These are phyloP conservation scores for Meandrusa payeni DNA, from an alignment of 2,888 invertebrate genomes.

Conservation along the genomic window DNA sequence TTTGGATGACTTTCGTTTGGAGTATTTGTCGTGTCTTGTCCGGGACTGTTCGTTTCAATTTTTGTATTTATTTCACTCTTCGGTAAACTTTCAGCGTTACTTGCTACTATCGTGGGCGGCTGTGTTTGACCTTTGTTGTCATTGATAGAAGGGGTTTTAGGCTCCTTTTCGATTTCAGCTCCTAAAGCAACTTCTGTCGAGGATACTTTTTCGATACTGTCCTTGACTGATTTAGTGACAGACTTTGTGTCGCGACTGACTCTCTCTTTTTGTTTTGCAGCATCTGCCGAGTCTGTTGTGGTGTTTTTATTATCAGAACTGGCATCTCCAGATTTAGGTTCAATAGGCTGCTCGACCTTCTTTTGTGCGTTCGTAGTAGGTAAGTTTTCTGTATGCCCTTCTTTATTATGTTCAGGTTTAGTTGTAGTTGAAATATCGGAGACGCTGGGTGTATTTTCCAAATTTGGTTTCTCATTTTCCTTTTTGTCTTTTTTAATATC, in stretches of 20 bases:
- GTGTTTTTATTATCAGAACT: neutral
- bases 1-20: neutral
- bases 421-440: slow-evolving; percentile 1
- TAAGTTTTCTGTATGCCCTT: neutral
- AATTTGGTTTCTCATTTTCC: neutral
- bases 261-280: slow-evolving; percentile 8
- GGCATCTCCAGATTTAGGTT: neutral
- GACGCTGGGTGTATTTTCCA: no score
- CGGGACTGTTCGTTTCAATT: neutral
- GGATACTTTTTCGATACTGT: neutral
- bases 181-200: neutral
- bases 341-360: neutral
- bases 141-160: neutral
- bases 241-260: slow-evolving; percentile 7
- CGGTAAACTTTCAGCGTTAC: slow-evolving; percentile 19
- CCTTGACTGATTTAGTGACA: neutral
- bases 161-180: neutral
- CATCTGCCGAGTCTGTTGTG: neutral
- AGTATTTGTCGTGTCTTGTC: neutral
- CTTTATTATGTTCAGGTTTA: neutral
- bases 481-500: neutral
- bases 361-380: neutral
- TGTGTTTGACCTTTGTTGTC: slow-evolving; percentile 14
- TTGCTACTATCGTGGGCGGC: no score
- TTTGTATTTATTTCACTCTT: slow-evolving; percentile 1